Evolutionary conservation across 2,797 vertebrate species (phyloP), one percentile per base, ranked within the genome.

Genomic region (Lepilemur septentrionalis): DNA sequence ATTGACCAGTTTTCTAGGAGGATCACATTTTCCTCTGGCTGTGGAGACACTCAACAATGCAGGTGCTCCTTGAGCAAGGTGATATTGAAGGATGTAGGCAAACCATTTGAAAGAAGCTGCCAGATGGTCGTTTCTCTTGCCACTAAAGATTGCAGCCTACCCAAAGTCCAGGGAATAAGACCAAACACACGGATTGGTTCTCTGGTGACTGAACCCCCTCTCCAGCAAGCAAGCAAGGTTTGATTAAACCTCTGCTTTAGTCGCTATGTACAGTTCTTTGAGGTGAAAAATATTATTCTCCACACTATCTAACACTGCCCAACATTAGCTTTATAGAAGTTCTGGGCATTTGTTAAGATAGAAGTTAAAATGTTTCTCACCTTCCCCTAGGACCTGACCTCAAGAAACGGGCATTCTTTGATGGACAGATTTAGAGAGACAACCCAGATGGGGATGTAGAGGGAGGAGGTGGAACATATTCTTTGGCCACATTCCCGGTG

Each of bases 31-130:
- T 95, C 76, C 89, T 89, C 80, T 89, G 86, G 65, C 95, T 97
- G 88, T 94, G 89, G 89, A 70, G 94, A 96, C 92, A 96, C 93
- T 97, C 89, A 84, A 94, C 83, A 92, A 87, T 76, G 85, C 67
- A 98, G 97, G 97, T 91, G 96, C 96, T 91, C 90, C 89, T 95
- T 67, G 50, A 50, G 78, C 35, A 96, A 83, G 96, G 95, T 95
- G 92, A 97, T 97, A 92, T 32, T 52, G 82, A 79, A 97, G 93
- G 78, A 63, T 91, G 23, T 59, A 91, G 93, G 97, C 80, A 94
- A 97, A 88, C 76, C 85, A 97, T 69, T 95, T 95, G 52, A 86
- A 95, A 35, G 92, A 93, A 97, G 85, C 63, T 41, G 70, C 15
- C 57, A 87, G 92, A 94, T 2, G 93, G 83, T 61, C 69, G 83